Evolutionary conservation across 2,113 vertebrate species (phyloP).

Genomic region (Probosciger aterrimus): DNA sequence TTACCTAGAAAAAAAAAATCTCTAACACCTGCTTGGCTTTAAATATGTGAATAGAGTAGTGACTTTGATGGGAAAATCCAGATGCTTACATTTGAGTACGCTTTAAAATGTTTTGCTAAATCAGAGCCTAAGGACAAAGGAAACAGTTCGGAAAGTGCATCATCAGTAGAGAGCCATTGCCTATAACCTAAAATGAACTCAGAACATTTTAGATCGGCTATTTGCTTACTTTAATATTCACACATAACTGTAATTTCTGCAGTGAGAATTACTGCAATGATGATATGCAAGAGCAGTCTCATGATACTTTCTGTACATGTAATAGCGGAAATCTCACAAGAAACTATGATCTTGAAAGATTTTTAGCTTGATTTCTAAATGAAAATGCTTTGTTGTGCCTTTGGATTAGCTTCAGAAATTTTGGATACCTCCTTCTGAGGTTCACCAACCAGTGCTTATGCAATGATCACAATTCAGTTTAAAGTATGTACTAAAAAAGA

Average conservation of each 20-base stretch:
- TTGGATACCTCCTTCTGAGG: constrained; percentile 26
- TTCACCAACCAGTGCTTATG: constrained; percentile 17
- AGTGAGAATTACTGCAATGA: constrained; percentile 6
- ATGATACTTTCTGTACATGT: not conserved
- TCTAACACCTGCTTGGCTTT: constrained; percentile 21
- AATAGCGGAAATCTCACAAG: constrained; percentile 40
- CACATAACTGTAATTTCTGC: constrained; percentile 7
- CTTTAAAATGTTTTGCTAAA: constrained; percentile 27
- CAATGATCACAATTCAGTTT: constrained; percentile 11
- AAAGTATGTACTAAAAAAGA: not conserved
- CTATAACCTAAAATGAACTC: constrained; percentile 34
- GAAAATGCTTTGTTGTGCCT: constrained; percentile 21
- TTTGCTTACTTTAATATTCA: constrained; percentile 47
- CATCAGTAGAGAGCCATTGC: not conserved
- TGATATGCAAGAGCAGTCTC: constrained; percentile 12
- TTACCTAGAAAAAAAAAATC: constrained; percentile 3
- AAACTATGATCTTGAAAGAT: constrained; percentile 55
- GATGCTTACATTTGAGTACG: not conserved
- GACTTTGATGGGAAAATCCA: constrained; percentile 38
- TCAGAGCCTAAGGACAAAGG: constrained; percentile 31
- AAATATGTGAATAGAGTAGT: not conserved
- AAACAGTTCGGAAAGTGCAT: not conserved
- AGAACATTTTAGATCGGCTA: not conserved
- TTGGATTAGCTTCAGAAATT: constrained; percentile 34
- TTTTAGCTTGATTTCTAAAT: constrained; percentile 48